Evolutionary conservation across 92 coral and sea anemone species (phyloP), one percentile per base, ranked within the genome.

Genomic region (Palythoa grandis): DNA sequence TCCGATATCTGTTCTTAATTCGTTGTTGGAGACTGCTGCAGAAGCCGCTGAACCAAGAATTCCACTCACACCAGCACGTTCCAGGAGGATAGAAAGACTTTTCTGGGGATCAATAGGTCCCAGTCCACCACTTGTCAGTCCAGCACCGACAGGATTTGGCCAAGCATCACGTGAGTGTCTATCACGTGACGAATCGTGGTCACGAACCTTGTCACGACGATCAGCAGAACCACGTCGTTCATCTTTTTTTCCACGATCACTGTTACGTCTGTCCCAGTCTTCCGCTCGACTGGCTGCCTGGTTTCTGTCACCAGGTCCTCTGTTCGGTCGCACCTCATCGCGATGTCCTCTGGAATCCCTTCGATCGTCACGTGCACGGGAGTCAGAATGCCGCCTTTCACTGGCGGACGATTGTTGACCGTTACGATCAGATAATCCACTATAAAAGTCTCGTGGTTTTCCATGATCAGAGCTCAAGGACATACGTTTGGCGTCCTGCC

Each of bases 61-160:
- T 13, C 98, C 98, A 78, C 99, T 92, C 75, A 96, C 99, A 3
- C 99, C 99, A 40, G 99, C 99, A 25, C 99, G 97, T 82, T 96
- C 98, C 22, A 96, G 89, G 75, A 96, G 90, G 58, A 96, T 93
- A 23, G 94, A 91, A 90, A 96, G 90, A 74, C 98, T 95, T 69
- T 96, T 96, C 93, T 96, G 99, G 74, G 98, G 95, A 82, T 96
- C 98, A 80, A 93, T 88, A 19, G 92, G 91, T 16, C 92, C 98
- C 4, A 92, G 83, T 9, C 85, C 86, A 58, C 90, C 89, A 61
- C 92, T 29, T 5, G 19, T 15, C 38, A 67, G n/a, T 13, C 74
- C 88, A 35, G 88, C 91, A 38, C 92, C 88, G 13, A 87, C 74
- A 60, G 90, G 79, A 11, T 92, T 84, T 39, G 86, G 90, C 86